A percentile compares a stretch with the other conserved stretches of the same genome.
Conservation (phyloP, 2,113 vertebrate genomes). For the Mandrillus leucophaeus region DNA sequence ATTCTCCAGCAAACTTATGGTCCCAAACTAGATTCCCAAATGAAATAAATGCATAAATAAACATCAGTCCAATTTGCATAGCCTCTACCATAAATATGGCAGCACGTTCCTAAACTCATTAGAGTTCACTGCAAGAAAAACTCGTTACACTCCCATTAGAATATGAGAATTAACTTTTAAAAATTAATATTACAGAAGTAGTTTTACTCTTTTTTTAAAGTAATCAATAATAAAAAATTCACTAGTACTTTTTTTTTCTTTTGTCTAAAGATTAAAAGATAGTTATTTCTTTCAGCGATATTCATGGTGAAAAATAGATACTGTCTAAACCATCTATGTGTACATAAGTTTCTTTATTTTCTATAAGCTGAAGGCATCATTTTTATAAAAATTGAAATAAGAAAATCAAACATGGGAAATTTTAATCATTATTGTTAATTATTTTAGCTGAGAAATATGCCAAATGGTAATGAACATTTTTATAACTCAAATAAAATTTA, state of each 20-base stretch:
- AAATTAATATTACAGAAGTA: slow-evolving; percentile 75
- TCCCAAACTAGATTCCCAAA: slow-evolving; percentile 86
- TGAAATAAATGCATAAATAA: slow-evolving; percentile 87
- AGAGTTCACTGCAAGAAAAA: slow-evolving; percentile 80
- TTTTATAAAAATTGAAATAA: slow-evolving; percentile 12
- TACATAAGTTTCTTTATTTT: background rate
- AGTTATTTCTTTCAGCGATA: background rate
- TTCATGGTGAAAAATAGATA: slow-evolving; percentile 24
- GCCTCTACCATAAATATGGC: slow-evolving; percentile 78
- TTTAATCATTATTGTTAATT: slow-evolving; percentile 32
- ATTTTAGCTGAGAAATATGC: slow-evolving; percentile 47
- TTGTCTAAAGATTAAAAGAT: slow-evolving; percentile 53
- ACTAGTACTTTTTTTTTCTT: slow-evolving; percentile 26
- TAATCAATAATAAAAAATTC: slow-evolving; percentile 60
- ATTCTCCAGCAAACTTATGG: slow-evolving; percentile 83
- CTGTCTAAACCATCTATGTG: background rate
- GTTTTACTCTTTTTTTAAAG: slow-evolving; percentile 64
- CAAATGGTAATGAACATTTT: slow-evolving; percentile 34
- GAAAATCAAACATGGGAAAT: slow-evolving; percentile 15
- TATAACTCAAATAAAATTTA: slow-evolving; percentile 42
- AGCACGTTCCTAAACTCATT: slow-evolving; percentile 80
- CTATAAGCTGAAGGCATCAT: slow-evolving; percentile 41
- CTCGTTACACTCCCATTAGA: slow-evolving; percentile 81
- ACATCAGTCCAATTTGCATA: slow-evolving; percentile 85
- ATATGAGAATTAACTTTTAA: slow-evolving; percentile 75